These are phyloP conservation scores for Chlamydotis undulata DNA, from an alignment of 2,113 vertebrate species.

Conservation along the genomic window DNA sequence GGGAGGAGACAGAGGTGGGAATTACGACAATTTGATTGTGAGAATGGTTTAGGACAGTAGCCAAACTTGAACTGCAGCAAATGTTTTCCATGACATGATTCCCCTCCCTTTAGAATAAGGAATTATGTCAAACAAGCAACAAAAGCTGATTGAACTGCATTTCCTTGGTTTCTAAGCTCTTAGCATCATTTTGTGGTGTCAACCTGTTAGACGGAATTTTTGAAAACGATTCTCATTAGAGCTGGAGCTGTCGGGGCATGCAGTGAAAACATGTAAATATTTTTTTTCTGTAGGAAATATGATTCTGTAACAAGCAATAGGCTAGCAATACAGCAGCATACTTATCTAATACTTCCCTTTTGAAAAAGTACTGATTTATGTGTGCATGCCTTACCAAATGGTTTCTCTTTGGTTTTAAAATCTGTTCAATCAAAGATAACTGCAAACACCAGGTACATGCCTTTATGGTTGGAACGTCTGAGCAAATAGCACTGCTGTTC, in stretches of 20 bases:
- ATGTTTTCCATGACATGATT: neutral
- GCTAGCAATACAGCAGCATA: slow-evolving; percentile 50
- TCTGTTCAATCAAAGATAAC: neutral
- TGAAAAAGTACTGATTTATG: slow-evolving; percentile 20
- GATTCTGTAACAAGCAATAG: slow-evolving; percentile 60
- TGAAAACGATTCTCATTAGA: slow-evolving; percentile 58
- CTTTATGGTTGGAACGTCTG: neutral
- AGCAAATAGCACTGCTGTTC: neutral
- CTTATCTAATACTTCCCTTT: slow-evolving; percentile 23
- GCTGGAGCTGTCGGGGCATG: slow-evolving; percentile 50
- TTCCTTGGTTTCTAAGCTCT: slow-evolving; percentile 45
- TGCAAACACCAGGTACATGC: neutral
- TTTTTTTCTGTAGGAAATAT: slow-evolving; percentile 61
- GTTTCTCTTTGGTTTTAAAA: slow-evolving; percentile 3
- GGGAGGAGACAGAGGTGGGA: neutral
- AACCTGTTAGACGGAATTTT: slow-evolving; percentile 50
- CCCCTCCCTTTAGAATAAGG: slow-evolving; percentile 16
- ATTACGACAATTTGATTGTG: neutral
- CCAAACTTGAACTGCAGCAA: slow-evolving; percentile 18
- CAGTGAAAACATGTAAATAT: slow-evolving; percentile 54
- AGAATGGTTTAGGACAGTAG: neutral
- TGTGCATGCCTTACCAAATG: neutral
- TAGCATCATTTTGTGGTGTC: slow-evolving; percentile 45
- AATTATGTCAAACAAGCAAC: slow-evolving; percentile 6
- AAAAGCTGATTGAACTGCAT: neutral